Conservation (phyloP, 2,797 vertebrate species). For the Chaetophractus vellerosus region DNA sequence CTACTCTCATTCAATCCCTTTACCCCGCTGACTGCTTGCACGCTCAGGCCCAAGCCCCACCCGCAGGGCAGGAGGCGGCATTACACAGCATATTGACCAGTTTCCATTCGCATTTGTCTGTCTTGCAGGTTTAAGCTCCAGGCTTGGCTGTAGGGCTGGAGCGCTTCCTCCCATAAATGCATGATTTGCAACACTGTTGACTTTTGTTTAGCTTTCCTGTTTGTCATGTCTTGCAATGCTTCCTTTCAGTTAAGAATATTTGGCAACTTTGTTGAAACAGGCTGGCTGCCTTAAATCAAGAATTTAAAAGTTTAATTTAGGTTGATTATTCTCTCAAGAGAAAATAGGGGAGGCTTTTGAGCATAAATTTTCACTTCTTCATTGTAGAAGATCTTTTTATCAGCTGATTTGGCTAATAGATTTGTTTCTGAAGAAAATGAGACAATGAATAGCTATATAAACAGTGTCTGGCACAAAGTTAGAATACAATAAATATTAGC, state of each 20-base stretch:
- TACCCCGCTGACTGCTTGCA: neutral
- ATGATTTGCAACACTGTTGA: slow-evolving; percentile 86
- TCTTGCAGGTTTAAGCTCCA: slow-evolving; percentile 71
- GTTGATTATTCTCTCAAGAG: slow-evolving; percentile 84
- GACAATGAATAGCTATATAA: slow-evolving; percentile 12
- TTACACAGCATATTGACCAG: neutral
- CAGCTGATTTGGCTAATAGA: slow-evolving; percentile 75
- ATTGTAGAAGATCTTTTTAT: slow-evolving; percentile 72
- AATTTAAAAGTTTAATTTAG: slow-evolving; percentile 88
- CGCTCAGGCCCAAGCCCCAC: neutral
- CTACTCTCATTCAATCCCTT: neutral
- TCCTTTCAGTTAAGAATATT: slow-evolving; percentile 85
- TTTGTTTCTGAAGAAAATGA: slow-evolving; percentile 52
- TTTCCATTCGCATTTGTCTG: slow-evolving; percentile 51
- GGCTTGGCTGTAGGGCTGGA: slow-evolving; percentile 79
- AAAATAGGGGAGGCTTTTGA: slow-evolving; percentile 70
- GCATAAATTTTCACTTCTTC: slow-evolving; percentile 79
- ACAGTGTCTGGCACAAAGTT: slow-evolving; percentile 44
- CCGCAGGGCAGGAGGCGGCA: neutral
- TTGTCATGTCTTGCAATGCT: slow-evolving; percentile 85
- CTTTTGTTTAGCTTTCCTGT: slow-evolving; percentile 87
- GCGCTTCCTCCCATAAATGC: slow-evolving; percentile 83
- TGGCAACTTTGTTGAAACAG: slow-evolving; percentile 86
- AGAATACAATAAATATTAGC: slow-evolving; percentile 57
- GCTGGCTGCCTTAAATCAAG: slow-evolving; percentile 85